Percentiles rank a stretch among this genome's conserved stretches.
phyloP scores from a whole-genome alignment of 2,797 vertebrate species.

The Natrix natrix region DNA sequence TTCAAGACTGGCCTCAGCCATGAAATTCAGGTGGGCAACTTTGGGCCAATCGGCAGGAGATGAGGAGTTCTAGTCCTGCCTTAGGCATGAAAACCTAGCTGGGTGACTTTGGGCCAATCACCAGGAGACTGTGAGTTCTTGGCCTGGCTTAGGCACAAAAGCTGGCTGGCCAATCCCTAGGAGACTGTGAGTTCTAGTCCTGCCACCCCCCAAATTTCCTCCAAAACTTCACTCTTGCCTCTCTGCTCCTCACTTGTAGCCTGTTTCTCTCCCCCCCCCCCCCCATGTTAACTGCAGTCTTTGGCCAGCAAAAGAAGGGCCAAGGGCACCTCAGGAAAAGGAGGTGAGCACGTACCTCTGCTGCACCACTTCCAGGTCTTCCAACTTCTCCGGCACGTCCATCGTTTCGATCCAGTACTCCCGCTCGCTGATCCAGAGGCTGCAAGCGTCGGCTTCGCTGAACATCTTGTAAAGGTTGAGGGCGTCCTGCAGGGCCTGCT shows the following conservation, averaged over 20 bases:
- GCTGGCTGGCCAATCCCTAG: no score
- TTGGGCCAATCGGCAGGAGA: no score
- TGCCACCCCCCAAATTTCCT: neutral
- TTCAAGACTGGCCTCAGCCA: no score
- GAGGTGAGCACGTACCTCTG: slow-evolving; percentile 77
- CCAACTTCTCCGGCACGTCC: slow-evolving; percentile 87
- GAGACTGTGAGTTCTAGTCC: no score
- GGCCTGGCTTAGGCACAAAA: no score
- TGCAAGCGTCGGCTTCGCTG: slow-evolving; percentile 90
- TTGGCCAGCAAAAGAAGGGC: neutral
- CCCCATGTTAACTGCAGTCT: neutral
- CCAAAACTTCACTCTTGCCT: neutral
- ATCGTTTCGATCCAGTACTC: slow-evolving; percentile 91
- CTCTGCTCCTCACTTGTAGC: neutral
- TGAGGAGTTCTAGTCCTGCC: no score
- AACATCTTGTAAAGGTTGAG: slow-evolving; percentile 89
- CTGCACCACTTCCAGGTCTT: slow-evolving; percentile 95
- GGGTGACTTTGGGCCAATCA: no score
- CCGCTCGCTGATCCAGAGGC: slow-evolving; percentile 92
- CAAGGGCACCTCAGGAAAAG: neutral
- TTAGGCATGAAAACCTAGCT: no score
- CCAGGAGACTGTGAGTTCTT: no score
- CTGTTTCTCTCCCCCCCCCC: neutral
- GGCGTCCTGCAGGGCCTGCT: slow-evolving; percentile 83
- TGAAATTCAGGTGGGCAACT: no score